Percentiles rank a stretch among this genome's conserved stretches.
phyloP scores from a whole-genome alignment of 2,888 invertebrate species.

The Acrobasis consociella region DNA sequence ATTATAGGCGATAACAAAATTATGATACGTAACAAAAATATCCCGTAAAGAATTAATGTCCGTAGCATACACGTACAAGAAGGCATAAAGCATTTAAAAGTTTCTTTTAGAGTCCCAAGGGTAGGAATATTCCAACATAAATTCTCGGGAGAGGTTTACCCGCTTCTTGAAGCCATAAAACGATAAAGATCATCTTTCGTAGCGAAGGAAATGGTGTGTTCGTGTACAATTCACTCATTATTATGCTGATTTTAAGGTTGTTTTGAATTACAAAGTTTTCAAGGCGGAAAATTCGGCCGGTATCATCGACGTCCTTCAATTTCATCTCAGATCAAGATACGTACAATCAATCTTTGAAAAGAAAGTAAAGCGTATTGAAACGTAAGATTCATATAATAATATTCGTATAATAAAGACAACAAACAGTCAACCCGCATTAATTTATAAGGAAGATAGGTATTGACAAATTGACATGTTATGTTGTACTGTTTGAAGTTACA shows the following conservation, averaged over 20 bases:
- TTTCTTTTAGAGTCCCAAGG: slow-evolving; percentile 64
- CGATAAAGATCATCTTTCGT: slow-evolving; percentile 73
- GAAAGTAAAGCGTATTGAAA: not conserved
- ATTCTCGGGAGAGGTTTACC: slow-evolving; percentile 56
- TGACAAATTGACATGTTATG: no score
- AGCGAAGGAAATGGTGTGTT: slow-evolving; percentile 47
- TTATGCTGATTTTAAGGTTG: slow-evolving; percentile 47
- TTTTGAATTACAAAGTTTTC: slow-evolving; percentile 24
- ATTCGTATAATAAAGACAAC: not conserved
- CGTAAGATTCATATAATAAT: not conserved
- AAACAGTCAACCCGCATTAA: no score
- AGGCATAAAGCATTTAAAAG: slow-evolving; percentile 68
- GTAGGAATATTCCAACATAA: slow-evolving; percentile 63
- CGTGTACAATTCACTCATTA: slow-evolving; percentile 51
- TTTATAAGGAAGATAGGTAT: no score
- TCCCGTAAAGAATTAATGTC: slow-evolving; percentile 40
- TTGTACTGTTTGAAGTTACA: no score
- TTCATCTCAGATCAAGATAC: slow-evolving; percentile 8
- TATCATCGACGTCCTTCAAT: not conserved
- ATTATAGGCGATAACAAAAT: slow-evolving; percentile 19
- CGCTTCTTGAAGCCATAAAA: slow-evolving; percentile 63
- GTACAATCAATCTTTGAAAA: not conserved
- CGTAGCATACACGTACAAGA: slow-evolving; percentile 47
- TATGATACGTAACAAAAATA: slow-evolving; percentile 36
- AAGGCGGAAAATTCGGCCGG: slow-evolving; percentile 1